Conservation (phyloP, 2,888 invertebrate species). For the Scaptodrosophila latifasciaeformis region DNA sequence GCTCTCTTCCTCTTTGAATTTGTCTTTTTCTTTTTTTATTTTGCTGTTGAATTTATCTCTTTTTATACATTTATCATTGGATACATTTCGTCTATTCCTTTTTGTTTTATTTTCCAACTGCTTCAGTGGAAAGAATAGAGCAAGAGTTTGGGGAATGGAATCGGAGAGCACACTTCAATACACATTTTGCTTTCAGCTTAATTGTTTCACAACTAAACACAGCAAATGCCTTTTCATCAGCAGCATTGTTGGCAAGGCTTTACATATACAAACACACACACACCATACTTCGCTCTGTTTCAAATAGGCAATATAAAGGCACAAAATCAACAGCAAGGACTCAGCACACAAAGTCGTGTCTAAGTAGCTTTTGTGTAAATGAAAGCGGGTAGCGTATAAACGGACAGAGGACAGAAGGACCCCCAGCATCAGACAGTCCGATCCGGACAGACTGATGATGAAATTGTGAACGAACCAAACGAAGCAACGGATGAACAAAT, state of each 20-base stretch:
- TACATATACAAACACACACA: constrained; percentile 16
- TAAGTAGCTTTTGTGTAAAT: constrained; percentile 63
- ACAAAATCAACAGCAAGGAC: constrained; percentile 3
- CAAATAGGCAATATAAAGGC: neutral
- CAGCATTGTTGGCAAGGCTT: constrained; percentile 3
- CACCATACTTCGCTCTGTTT: neutral
- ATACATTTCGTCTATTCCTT: too few species aligned
- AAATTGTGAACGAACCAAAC: constrained; percentile 15
- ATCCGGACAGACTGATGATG: too few species aligned
- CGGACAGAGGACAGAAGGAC: constrained; percentile 14
- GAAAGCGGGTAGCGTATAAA: constrained; percentile 41
- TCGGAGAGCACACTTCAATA: constrained; percentile 26
- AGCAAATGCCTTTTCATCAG: constrained; percentile 56
- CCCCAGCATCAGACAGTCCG: too few species aligned
- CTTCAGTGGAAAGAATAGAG: too few species aligned
- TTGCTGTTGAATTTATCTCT: too few species aligned
- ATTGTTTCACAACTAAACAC: constrained; percentile 65
- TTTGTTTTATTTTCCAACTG: too few species aligned
- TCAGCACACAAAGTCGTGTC: constrained; percentile 43
- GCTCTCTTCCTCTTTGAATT: too few species aligned
- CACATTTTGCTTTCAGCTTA: constrained; percentile 66
- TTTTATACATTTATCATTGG: too few species aligned
- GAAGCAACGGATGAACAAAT: constrained; percentile 22
- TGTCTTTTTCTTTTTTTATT: too few species aligned
- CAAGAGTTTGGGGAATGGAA: too few species aligned